Evolutionary conservation across 2,113 vertebrate species (phyloP).

Genomic region (Chloropsis cyanopogon): DNA sequence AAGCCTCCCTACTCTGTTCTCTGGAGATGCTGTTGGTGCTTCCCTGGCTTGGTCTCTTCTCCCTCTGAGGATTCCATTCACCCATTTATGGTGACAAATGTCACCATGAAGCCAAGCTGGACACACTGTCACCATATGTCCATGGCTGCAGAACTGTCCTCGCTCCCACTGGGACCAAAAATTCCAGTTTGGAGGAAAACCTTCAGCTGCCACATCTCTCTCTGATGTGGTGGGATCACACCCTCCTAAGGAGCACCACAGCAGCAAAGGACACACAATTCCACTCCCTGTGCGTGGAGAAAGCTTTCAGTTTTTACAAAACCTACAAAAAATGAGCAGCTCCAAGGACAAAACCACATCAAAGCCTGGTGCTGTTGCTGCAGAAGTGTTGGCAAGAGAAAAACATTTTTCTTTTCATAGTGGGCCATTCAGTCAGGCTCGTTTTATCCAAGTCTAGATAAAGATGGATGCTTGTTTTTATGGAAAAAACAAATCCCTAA

Average conservation of each 20-base stretch:
- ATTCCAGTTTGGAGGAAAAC: not conserved
- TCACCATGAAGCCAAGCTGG: not conserved
- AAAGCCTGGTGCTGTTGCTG: not conserved
- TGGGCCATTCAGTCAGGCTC: not conserved
- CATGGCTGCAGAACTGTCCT: not conserved
- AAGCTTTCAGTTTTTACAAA: not conserved
- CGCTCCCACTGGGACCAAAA: not conserved
- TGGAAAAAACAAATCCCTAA: not conserved
- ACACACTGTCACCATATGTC: fast-evolving
- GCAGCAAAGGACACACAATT: not conserved
- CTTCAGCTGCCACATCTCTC: not conserved
- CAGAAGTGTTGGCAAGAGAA: not conserved
- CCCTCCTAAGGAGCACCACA: not conserved
- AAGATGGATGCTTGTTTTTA: not conserved
- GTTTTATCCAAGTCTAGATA: not conserved
- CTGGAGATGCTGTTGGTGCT: not conserved
- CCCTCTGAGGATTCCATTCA: not conserved
- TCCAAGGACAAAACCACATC: not conserved
- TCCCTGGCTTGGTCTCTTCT: not conserved
- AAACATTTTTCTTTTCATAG: not conserved
- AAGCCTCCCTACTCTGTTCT: not conserved
- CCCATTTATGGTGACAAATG: not conserved
- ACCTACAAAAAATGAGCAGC: not conserved
- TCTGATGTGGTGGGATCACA: not conserved
- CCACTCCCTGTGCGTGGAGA: not conserved